Conservation (phyloP, 1,140 invertebrate species). For the Cyphomyrmex costatus region DNA sequence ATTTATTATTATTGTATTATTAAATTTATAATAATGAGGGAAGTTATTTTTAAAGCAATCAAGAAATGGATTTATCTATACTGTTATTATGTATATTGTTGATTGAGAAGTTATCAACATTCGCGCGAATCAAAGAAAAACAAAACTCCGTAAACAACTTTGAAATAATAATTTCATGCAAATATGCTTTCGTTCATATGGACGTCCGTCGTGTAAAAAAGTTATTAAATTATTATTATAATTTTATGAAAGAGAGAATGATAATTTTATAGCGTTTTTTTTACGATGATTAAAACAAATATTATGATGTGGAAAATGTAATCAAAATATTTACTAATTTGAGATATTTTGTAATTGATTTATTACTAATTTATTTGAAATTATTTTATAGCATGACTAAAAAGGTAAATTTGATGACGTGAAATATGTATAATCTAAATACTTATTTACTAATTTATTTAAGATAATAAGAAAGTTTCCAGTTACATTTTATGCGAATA, state of each 20-base stretch:
- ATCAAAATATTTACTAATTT: not conserved
- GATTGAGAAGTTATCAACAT: not conserved
- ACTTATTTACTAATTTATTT: not conserved
- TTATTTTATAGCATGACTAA: not conserved
- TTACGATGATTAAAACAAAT: not conserved
- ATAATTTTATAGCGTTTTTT: not conserved
- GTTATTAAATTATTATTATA: constrained; percentile 28
- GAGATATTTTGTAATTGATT: not conserved
- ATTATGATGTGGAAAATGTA: not conserved
- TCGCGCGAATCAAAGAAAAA: constrained; percentile 1
- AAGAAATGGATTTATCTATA: not conserved
- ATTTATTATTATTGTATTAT: not conserved
- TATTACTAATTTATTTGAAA: too few relatives aligned
- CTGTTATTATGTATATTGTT: not conserved
- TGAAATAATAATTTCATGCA: not conserved
- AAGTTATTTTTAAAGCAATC: not conserved
- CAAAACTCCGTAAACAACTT: not conserved
- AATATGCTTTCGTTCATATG: not conserved
- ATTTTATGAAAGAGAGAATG: not conserved
- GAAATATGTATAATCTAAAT: not conserved
- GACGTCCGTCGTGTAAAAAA: not conserved
- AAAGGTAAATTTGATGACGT: not conserved
- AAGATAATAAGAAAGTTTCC: not conserved
- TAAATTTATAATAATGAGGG: not conserved
- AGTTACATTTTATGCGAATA: not conserved